Percentiles rank a stretch among this genome's conserved stretches.
phyloP scores from a whole-genome alignment of 2,113 vertebrate species.

The Oreamnos americanus region DNA sequence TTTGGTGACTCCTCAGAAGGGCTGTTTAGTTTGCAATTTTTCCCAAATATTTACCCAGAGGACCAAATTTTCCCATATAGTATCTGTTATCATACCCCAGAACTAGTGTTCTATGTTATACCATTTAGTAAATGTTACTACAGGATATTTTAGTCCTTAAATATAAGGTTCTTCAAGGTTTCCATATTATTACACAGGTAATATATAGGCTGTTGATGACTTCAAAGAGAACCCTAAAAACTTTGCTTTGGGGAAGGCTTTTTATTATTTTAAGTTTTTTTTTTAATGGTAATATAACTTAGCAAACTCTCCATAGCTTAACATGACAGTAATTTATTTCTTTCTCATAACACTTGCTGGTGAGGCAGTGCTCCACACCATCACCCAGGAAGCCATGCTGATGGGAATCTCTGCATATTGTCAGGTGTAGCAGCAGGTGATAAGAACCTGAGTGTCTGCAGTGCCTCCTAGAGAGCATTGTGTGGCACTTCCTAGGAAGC shows the following conservation, averaged over 20 bases:
- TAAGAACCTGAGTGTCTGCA: neutral
- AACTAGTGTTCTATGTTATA: neutral
- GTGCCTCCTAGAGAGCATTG: neutral
- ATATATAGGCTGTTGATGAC: neutral
- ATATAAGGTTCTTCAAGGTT: neutral
- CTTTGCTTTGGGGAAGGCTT: neutral
- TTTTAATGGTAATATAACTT: neutral
- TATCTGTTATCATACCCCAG: neutral
- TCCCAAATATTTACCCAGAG: neutral
- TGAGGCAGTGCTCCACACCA: fast-evolving
- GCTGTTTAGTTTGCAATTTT: neutral
- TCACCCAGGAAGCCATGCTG: neutral
- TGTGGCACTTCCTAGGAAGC: neutral
- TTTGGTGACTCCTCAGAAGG: neutral
- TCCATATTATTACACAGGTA: neutral
- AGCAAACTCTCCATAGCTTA: neutral
- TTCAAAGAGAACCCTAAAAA: neutral
- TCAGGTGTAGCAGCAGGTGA: neutral
- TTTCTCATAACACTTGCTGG: neutral
- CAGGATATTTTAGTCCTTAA: neutral
- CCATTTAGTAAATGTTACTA: neutral
- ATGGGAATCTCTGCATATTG: neutral
- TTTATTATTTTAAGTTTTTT: neutral
- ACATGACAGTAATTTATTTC: neutral
- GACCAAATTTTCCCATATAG: neutral